Base-by-base conservation (phyloP, 2,113 vertebrate species). In the Phodopus roborovskii region DNA sequence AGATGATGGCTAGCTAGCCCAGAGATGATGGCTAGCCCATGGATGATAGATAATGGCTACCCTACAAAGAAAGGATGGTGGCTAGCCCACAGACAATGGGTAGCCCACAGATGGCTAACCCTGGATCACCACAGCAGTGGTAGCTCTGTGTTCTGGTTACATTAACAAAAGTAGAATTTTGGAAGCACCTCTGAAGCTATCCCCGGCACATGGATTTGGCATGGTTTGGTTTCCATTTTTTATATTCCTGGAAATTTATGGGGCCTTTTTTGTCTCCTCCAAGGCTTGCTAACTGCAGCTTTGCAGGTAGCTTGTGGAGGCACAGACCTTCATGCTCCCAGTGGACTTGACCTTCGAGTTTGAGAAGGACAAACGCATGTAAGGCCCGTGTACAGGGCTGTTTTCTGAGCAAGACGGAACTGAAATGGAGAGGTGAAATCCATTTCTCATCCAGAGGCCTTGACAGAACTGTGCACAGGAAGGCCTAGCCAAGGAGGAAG, bases 71-170 rank as follows among this genome's bases (percentile, higher is more conserved):
- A 73, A 73, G 70, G n/a, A 73, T 71, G 36, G 17, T 1, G 4
- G 50, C 33, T 26, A 88, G 12, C 30, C 19, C 28, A 39, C 1
- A 22, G 89, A 7, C 7, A 7, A 77, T 1, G 5, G 53, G 26
- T 26, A 88, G 9, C 30, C 26, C 17, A 42, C 4, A 48, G 90
- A 16, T 8, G 6, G 45, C 28, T 22, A 85, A 19, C 11, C 28
- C 64, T 56, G 64, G 53, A 36, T 60, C 15, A 15, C 15, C 30
- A 12, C 2, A 30, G n/a, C 42, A 28, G 12, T 20, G 13, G 2
- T 15, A 6, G 15, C n/a, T 36, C 24, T 42, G 17, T 20, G 11
- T 0, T 36, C 0, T 7, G 28, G 48, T 17, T n/a, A 4, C 0
- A 0, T 62, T 66, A 17, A 50, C 45, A 11, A 45, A 30, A 87